Evolutionary conservation across 2,888 invertebrate genomes (phyloP).

Genomic region (Sphecodes monilicornis): DNA sequence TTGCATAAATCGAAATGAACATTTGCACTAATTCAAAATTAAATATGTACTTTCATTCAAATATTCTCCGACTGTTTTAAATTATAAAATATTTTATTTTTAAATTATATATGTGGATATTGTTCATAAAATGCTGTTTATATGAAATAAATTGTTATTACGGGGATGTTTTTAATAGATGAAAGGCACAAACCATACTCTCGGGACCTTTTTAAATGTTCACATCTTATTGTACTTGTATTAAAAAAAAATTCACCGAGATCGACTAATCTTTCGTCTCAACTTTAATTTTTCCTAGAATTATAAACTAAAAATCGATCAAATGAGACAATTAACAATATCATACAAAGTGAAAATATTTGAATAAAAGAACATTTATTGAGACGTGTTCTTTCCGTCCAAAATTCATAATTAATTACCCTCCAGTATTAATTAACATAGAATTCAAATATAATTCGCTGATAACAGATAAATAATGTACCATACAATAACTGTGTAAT

Average conservation of each 20-base stretch:
- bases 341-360: neutral
- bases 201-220: neutral
- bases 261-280: constrained; percentile 21
- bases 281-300: neutral
- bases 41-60: neutral
- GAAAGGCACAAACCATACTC: neutral
- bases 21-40: neutral
- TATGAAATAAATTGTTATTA: neutral
- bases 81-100: neutral
- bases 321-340: neutral
- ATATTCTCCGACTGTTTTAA: neutral
- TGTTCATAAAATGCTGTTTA: no score
- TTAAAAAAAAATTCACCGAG: constrained; percentile 21
- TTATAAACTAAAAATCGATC: neutral
- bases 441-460: neutral
- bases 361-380: neutral
- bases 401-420: neutral
- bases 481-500: neutral
- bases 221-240: neutral
- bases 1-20: neutral
- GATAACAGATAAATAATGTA: neutral
- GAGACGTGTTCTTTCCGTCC: neutral
- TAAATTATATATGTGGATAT: neutral
- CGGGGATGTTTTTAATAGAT: neutral
- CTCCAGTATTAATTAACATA: neutral